Evolutionary conservation across 2,797 vertebrate genomes (phyloP).

Genomic region (Galago senegalensis): DNA sequence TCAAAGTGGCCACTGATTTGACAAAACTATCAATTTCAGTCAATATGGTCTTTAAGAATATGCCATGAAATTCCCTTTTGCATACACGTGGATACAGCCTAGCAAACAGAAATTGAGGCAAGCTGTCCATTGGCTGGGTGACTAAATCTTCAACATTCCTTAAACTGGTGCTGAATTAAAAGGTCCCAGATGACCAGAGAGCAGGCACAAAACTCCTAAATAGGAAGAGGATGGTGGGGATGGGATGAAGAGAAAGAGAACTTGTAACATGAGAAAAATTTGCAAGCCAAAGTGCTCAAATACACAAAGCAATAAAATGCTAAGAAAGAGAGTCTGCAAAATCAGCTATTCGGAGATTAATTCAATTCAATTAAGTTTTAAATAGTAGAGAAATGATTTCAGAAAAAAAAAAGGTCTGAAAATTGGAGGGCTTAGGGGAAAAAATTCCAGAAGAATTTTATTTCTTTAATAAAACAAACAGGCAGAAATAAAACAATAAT

Average conservation of each 20-base stretch:
- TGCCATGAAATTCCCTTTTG: slow-evolving; percentile 7
- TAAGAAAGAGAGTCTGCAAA: neutral
- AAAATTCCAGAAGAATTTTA: no score
- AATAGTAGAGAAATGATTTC: neutral
- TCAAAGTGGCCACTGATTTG: neutral
- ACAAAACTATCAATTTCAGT: slow-evolving; percentile 7
- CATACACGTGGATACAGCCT: neutral
- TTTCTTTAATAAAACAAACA: neutral
- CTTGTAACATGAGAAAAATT: neutral
- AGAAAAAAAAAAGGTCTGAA: neutral
- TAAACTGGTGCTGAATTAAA: neutral
- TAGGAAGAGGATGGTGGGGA: neutral
- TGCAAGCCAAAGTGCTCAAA: neutral
- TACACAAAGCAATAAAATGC: neutral
- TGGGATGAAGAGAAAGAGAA: neutral
- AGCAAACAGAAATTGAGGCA: neutral
- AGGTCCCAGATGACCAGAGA: neutral
- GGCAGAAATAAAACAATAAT: neutral
- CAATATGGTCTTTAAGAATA: neutral
- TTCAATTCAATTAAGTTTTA: neutral
- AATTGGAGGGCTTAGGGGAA: neutral
- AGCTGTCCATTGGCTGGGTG: neutral
- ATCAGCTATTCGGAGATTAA: neutral
- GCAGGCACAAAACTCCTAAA: neutral
- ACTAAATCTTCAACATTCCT: neutral